Evolutionary conservation across 2,797 vertebrate genomes (phyloP), one percentile per base, ranked within the genome.

Genomic region (Sciurus vulgaris): DNA sequence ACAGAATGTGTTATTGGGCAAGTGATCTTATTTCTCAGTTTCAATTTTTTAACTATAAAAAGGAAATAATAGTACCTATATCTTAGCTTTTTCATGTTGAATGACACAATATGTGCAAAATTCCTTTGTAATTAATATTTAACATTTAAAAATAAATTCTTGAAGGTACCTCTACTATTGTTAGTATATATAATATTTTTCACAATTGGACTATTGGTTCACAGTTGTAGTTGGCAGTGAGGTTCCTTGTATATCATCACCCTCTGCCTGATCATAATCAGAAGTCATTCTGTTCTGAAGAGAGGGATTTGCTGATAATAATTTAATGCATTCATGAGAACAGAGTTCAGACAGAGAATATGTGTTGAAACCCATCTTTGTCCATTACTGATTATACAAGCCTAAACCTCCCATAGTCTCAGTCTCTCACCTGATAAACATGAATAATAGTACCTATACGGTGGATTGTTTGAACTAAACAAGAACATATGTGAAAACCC

Each of bases 11-110:
- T 61, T 47, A 54, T 74, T 69, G 35, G 22, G 9, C 41, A 44
- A 81, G 33, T 82, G 73, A 79, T 61, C 67, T 61, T 28, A 84
- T 91, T 84, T 92, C 73, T 92, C 33, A 79, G 49, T 92, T 92
- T 89, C 12, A 28, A 14, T 2, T 33, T 51, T 84, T 63, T 83
- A 28, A 73, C 73, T 54, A n/a, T 78, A 65, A 94, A 77, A 94
- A 79, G 63, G 38, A 22, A 81, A 78, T 44, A 18, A 54, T 33
- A 33, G 20, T 13, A 65, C 73, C 82, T 72, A 63, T n/a, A 67
- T 13, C 17, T 65, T 89, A 73, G 22, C 26, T 79, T 89, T 63
- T 54, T 49, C 3, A 51, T 85, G 26, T 79, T 79, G 28, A 91
- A 67, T 61, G 3, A 87, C 20, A 83, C 56, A 88, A 85, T 79